Base-by-base conservation (phyloP, 2,797 vertebrate genomes). In the Poecilia wingei region DNA sequence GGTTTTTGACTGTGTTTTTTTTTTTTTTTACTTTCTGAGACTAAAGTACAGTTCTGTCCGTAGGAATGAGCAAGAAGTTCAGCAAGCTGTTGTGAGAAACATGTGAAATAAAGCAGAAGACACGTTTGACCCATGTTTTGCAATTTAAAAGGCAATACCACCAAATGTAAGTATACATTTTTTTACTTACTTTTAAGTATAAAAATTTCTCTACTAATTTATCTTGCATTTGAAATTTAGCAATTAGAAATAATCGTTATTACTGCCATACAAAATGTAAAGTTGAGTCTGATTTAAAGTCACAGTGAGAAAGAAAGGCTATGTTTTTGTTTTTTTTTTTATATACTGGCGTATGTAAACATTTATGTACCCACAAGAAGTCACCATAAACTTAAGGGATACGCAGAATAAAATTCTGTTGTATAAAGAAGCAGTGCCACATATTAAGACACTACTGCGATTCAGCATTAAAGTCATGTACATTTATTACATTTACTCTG, bases 401-500 rank as follows among this genome's bases (percentile, higher is more conserved):
- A 18, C 80, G 80, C 80, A 87, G 39, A 76, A 78, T 83, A 46
- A 53, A 55, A 72, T 55, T 75, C 80, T 80, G 72, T 74, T 78
- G 84, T 86, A 81, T 85, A 90, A 86, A 81, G 82, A 87, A 87
- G 75, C 89, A 93, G 81, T 78, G 25, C 46, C 75, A 86, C 77
- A 92, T 82, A 95, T 95, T 94, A 95, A 90, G 84, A 87, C 77
- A 80, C 77, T 82, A 89, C 87, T 94, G 90, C 94, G 90, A 94
- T 94, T 96, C 92, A 94, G 95, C 94, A 91, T 93, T 93, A 85
- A 75, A 88, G 89, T 89, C 89, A 85, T 91, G 88, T 90, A 92
- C 94, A 96, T 96, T 95, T 95, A 94, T 96, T 95, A 94, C 90
- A 72, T 94, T 94, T 95, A 92, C 91, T 93, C 85, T 87, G 84